Base-by-base conservation (phyloP, 2,113 vertebrate genomes). In the Thamnophis sirtalis region DNA sequence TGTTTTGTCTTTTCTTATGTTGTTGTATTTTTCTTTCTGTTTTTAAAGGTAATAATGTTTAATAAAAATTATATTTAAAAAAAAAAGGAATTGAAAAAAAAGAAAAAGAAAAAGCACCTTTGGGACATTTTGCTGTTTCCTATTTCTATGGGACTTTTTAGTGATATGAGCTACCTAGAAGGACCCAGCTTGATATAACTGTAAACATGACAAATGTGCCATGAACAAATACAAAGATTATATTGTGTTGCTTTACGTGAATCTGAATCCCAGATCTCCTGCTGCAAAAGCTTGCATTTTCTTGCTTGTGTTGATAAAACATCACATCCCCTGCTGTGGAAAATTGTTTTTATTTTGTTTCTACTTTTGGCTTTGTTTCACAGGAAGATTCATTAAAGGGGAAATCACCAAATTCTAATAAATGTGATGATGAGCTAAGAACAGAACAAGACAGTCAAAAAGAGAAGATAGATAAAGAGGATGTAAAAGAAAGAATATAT, bases 381-480 rank as follows among this genome's bases (percentile, higher is more conserved):
- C 95, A 97, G 96, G 94, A 96, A 93, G 85, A 53, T 3, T 56
- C 90, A 90, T 53, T 92, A 88, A 89, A 94, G 93, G 85, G 60
- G 89, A 92, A 94, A 93, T 26, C 26, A 56, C 33, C 84, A 11
- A 21, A 85, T 90, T 87, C 87, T 53, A 94, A 93, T 90, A 92
- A 91, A 9, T 93, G 95, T 95, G 93, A 94, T 15, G 91, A 93
- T 38, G 91, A 92, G 22, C 93, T 91, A 15, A 15, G 93, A 89
- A 95, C 92, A 87, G 93, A 96, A 92, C 94, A 93, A 95, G 48
- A 0, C 1, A 92, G 10, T 93, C 92, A 92, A 19, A 28, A 94
- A 38, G 94, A 94, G 95, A 88, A 89, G 87, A 9, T 5, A 43
- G 9, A 60, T 87, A 84, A 86, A 13, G 7, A 58, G 91, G 51